Base-by-base conservation (phyloP, 1,140 invertebrate species). In the Bombus balteatus region DNA sequence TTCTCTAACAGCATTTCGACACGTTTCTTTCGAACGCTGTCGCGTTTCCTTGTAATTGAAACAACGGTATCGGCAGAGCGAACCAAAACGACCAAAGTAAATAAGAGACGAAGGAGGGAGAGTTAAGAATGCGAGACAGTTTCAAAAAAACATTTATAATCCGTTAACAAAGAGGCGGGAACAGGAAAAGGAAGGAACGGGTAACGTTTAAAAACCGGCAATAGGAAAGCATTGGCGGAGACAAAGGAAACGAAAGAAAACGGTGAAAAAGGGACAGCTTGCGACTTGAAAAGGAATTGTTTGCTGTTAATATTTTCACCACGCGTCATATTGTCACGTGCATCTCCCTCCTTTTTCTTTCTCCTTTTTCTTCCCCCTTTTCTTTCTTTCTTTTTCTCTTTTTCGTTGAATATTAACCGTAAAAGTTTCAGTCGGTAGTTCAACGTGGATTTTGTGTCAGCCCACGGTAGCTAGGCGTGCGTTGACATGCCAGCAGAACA, bases 381-480 rank as follows among this genome's bases (percentile, higher is more conserved):
- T 39, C 18, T 34, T 25, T 28, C 10, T 32, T 9, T 68, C 25
- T 10, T 39, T 39, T 18, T n/a, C 66, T n/a, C 9, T 47, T 78
- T 70, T 59, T 18, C 73, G 43, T 77, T 85, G 78, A 85, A 85
- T 88, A 90, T 87, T 90, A 90, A 90, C 82, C 76, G 65, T 88
- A 77, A 89, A 89, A 89, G 78, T 89, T 89, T 75, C 77, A 65
- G 28, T 37, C 65, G 86, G 68, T 85, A 87, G 77, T 87, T 89
- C 62, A 62, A 25, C 34, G 32, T 62, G 71, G 75, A 77, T 80
- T 83, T 75, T 74, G 59, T 79, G 66, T 83, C 82, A 81, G 65
- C 68, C 74, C 78, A 78, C 83, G 78, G 86, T 81, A 79, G 83
- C 81, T 62, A 34, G 62, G 80, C 70, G 80, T 88, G 88, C 88